Evolutionary conservation across 2,113 vertebrate species (phyloP), one percentile per base, ranked within the genome.

Genomic region (Athene noctua): DNA sequence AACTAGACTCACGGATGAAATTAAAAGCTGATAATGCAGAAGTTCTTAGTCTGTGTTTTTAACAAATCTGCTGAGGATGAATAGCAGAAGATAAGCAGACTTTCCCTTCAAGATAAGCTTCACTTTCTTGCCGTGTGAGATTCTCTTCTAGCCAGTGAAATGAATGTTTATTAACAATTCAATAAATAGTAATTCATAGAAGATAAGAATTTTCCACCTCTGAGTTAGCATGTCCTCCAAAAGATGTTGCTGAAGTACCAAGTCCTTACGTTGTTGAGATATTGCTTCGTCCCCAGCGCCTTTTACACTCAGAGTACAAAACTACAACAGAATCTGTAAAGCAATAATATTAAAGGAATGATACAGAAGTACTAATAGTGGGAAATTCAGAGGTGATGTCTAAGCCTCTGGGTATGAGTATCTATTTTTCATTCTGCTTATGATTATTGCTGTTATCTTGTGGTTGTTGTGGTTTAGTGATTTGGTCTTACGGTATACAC

Each of bases 121-220:
- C 68, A 58, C 44, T 90, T 95, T 91, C 96, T 93, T 78, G 88
- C 88, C 79, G 19, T 49, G 70, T 75, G 95, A 96, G 73, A 71
- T 71, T 65, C 42, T 80, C 66, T 25, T 40, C 25, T 68, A 93
- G 81, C 36, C 84, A 78, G 40, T 75, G 38, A 91, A 68, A 90
- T 57, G 92, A 95, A 96, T 26, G 25, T 80, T 94, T 95, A 96
- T 97, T 94, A 96, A 96, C 93, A 90, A 72, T 72, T 97, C 86
- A 94, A 91, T 90, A 97, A 96, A 95, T 81, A 95, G 84, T 79
- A 91, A 97, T 85, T 96, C 78, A 34, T 70, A 73, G 71, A 94
- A 34, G 51, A 86, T 87, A 87, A 84, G 74, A 70, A 84, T 89
- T 87, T 86, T 72, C 57, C 92, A 79, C 67, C 74, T 95, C 73